Base-by-base conservation (phyloP, 2,113 vertebrate genomes). In the Coregonus clupeaformis region DNA sequence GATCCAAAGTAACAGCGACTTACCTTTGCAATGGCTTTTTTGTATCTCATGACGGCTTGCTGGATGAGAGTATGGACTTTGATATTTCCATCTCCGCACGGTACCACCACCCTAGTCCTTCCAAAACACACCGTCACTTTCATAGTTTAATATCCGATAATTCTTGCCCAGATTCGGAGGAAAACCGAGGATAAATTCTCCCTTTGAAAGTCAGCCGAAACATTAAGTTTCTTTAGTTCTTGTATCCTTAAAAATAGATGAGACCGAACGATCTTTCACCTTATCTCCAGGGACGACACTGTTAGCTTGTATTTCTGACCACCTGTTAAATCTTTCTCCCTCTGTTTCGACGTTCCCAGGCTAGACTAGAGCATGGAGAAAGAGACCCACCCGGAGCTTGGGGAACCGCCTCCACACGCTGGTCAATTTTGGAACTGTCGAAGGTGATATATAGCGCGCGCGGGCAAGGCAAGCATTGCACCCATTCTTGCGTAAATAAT, bases 1-100 rank as follows among this genome's bases (percentile, higher is more conserved):
- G 60, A 72, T 22, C 74, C 18, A 73, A 83, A 82, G 60, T 29
- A 24, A 65, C 67, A 22, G 68, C 6, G 16, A 36, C 95, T 92
- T 92, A 98, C 97, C 96, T 98, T 98, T 30, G 94, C 96, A 55
- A 97, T 96, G 71, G 96, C 97, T 87, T 97, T 97, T 83, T 92
- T 93, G 81, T 98, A 98, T 85, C 97, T 93, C 94, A 97, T 97
- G 79, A 93, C 94, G 1, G 96, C 96, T 82, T 98, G 94, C 79
- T 97, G 94, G 82, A 97, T 91, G 5, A 98, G 96, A 80, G 73
- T 93, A 76, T 88, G 93, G 77, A 98, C 95, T 92, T 93, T 94
- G 80, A 97, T 92, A 91, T 91, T 93, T 75, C 97, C 97, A 83
- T 97, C 94, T 16, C 96, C 95, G 49, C 97, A 98, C 77, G 97